Base-by-base conservation (phyloP, 2,888 invertebrate species). In the Omphaloscelis lunosa region DNA sequence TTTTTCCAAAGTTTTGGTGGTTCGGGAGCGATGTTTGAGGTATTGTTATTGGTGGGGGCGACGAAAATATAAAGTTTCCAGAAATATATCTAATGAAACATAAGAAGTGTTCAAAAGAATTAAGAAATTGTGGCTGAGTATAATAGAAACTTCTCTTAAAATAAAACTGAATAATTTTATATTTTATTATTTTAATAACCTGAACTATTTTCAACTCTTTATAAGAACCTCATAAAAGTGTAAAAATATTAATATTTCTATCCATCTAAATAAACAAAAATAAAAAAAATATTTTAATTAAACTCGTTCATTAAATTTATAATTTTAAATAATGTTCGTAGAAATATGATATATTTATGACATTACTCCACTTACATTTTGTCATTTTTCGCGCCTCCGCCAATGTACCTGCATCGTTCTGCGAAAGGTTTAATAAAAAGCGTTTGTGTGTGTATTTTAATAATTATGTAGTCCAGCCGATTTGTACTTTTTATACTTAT, bases 391-490 rank as follows among this genome's bases (percentile, higher is more conserved):
- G 41, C 72, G 61, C 79, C 67, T 62, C 59, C 79, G 72, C 74
- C 80, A 82, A 78, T 70, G 66, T 58, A 65, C 27, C 69, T 27
- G 56, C 71, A 84, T 87, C 86, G 82, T 85, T 88, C 80, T 56
- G 69, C 78, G 84, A 86, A 79, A 72, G 83, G 77, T 86, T 75
- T 78, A 84, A 75, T 62, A 74, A 82, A 73, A 83, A 79, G 70
- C 77, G 80, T 88, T 86, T 92, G 88, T 91, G 89, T 91, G 90
- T 90, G 85, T 89, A 84, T 87, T 86, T 88, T 85, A 90, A 90
- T 86, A 45, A 45, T 45, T 45, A 81, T 78, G 90, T 91, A 89
- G 89, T 95, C 93, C 93, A 94, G 89, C 94, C 92, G 90, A 94
- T 94, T 92, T 90, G 66, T 86, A 79, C 81, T 80, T 68, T 72